These are phyloP conservation scores for Rotaria sp. DNA, from an alignment of 2,888 invertebrate genomes.

Conservation along the genomic window DNA sequence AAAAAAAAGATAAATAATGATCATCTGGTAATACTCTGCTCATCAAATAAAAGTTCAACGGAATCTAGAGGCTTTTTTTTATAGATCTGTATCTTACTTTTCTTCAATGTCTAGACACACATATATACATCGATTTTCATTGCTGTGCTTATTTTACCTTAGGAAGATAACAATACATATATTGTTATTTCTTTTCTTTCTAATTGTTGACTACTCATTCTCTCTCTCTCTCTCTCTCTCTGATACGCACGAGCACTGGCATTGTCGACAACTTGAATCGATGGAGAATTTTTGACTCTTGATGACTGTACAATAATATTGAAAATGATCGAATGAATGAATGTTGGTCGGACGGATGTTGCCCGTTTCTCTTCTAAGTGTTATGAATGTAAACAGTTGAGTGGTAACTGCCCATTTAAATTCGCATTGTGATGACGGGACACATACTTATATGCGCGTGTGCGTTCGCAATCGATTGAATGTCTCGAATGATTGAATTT, in stretches of 20 bases:
- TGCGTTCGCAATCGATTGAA: not conserved
- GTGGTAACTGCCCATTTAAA: constrained; percentile 3
- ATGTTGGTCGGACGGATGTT: not conserved
- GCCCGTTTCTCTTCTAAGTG: constrained; percentile 1
- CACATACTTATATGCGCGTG: constrained; percentile 1
- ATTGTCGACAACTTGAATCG: constrained; percentile 2
- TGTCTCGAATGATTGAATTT: constrained; percentile 1
- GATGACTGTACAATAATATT: not conserved
- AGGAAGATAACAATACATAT: constrained; percentile 2
- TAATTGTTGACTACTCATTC: not conserved
- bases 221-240: not conserved
- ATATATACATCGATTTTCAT: not conserved
- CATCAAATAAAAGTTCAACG: constrained; percentile 3
- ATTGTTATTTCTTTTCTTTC: constrained; percentile 11
- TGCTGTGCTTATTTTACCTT: not conserved
- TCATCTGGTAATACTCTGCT: not conserved
- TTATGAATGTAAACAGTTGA: constrained; percentile 14
- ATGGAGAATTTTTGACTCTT: constrained; percentile 1
- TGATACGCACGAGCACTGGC: not conserved
- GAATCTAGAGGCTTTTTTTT: not conserved
- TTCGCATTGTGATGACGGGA: not conserved
- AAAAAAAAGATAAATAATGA: not conserved
- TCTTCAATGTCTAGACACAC: not conserved
- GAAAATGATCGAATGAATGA: constrained; percentile 9
- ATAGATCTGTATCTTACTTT: not conserved